Percentiles rank a stretch among this genome's conserved stretches.
These are phyloP conservation scores for Phthorimaea operculella DNA, from an alignment of 1,140 invertebrate genomes.

Conservation along the genomic window DNA sequence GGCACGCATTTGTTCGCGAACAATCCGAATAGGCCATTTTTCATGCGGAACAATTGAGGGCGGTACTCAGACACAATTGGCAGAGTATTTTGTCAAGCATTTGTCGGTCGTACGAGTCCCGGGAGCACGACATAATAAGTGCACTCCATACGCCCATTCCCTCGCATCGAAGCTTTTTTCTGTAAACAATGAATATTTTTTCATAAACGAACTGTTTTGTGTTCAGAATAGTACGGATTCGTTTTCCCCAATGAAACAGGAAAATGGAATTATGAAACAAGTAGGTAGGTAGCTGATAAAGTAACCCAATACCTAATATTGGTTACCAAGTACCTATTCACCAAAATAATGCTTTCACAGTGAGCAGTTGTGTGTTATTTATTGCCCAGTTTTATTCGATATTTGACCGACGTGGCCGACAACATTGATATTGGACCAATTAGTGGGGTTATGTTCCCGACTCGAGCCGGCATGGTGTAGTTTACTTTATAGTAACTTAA, in stretches of 20 bases:
- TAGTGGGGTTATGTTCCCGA: too few relatives aligned
- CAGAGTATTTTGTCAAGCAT: slow-evolving; percentile 64
- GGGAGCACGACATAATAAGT: slow-evolving; percentile 44
- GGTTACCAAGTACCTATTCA: too few relatives aligned
- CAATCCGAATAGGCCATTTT: slow-evolving; percentile 66
- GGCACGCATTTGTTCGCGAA: slow-evolving; percentile 64
- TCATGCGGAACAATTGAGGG: slow-evolving; percentile 66
- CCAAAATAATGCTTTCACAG: too few relatives aligned
- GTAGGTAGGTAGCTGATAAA: too few relatives aligned
- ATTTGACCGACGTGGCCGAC: slow-evolving; percentile 2
- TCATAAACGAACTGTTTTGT: too few relatives aligned
- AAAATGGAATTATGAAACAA: too few relatives aligned
- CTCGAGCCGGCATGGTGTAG: too few relatives aligned
- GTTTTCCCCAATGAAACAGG: too few relatives aligned
- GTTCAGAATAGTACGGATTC: too few relatives aligned
- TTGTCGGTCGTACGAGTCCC: slow-evolving; percentile 46
- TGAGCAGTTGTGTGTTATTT: neutral
- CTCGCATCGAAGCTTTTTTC: neutral
- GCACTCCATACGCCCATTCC: slow-evolving; percentile 36
- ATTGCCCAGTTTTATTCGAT: neutral
- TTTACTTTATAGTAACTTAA: too few relatives aligned
- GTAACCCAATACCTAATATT: too few relatives aligned
- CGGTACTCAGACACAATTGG: slow-evolving; percentile 60
- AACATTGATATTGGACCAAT: neutral
- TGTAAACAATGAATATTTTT: neutral